These are phyloP conservation scores for Phlogophora meticulosa DNA, from an alignment of 2,888 invertebrate species.

Conservation along the genomic window DNA sequence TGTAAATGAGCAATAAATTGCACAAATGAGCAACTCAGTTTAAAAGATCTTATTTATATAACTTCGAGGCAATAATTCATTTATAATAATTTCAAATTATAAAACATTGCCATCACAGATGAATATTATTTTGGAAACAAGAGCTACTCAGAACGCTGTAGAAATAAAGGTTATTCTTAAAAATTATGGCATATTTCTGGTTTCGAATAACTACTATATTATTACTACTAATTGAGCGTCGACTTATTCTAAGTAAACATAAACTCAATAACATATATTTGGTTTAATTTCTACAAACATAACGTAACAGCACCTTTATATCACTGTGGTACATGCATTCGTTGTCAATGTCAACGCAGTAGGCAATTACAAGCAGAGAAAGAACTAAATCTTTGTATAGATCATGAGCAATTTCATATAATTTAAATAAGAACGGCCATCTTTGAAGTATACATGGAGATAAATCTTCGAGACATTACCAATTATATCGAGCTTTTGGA, in stretches of 20 bases:
- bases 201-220: conserved; percentile 64
- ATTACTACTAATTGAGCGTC: conserved; percentile 78
- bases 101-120: not conserved
- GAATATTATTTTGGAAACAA: not conserved
- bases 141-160: conserved; percentile 44
- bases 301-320: conserved; percentile 85
- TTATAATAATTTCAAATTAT: not conserved
- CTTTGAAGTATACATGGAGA: not conserved
- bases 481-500: not conserved
- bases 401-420: not conserved
- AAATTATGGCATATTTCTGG: conserved; percentile 79
- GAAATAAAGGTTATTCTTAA: conserved; percentile 65
- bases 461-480: not conserved
- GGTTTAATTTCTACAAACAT: conserved; percentile 85
- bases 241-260: conserved; percentile 74
- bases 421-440: not conserved
- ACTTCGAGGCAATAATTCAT: not conserved
- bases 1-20: conserved; percentile 56
- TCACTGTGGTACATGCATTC: conserved; percentile 80
- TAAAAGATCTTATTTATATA: conserved; percentile 1
- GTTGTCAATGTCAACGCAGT: conserved; percentile 69
- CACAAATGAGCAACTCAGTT: conserved; percentile 49
- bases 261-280: conserved; percentile 81
- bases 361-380: conserved; percentile 30
- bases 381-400: not conserved